Percentiles rank a stretch among this genome's conserved stretches.
Conservation (phyloP, 30 jellyfish, hydroid and myxozoan genomes). For the Chironex yamaguchii region DNA sequence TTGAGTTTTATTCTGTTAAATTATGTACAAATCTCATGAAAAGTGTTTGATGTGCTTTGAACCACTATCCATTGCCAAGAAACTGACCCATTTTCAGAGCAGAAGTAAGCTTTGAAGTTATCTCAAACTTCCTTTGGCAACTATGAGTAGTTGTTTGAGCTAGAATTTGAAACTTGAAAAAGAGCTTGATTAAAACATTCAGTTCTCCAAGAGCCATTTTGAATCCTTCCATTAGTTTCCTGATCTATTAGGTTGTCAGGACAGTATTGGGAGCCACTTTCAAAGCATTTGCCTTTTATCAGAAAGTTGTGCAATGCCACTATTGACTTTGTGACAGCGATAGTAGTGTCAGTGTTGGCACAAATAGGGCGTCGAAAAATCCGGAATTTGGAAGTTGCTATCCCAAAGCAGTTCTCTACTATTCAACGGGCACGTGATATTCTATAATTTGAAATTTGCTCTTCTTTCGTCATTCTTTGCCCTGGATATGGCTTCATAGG, state of each 20-base stretch:
- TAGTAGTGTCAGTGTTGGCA: conserved; percentile 25
- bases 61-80: conserved; percentile 47
- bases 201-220: conserved; percentile 27
- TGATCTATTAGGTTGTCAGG: neutral
- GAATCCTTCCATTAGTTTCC: neutral
- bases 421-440: conserved; percentile 62
- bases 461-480: neutral
- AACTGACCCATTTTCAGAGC: conserved; percentile 32
- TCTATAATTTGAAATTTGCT: conserved; percentile 40
- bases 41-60: conserved; percentile 6
- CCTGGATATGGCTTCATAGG: conserved; percentile 75
- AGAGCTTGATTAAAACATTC: conserved; percentile 1
- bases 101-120: neutral
- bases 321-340: conserved; percentile 43
- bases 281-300: neutral
- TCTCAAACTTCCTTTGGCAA: conserved; percentile 7
- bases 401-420: conserved; percentile 73
- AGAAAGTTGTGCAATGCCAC: conserved; percentile 62
- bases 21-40: conserved; percentile 1
- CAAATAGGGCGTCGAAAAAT: conserved; percentile 50
- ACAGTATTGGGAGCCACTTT: neutral
- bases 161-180: neutral
- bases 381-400: conserved; percentile 50
- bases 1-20: neutral
- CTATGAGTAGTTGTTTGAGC: conserved; percentile 37